Evolutionary conservation across 2,113 vertebrate species (phyloP), one percentile per base, ranked within the genome.

Genomic region (Rana temporaria): DNA sequence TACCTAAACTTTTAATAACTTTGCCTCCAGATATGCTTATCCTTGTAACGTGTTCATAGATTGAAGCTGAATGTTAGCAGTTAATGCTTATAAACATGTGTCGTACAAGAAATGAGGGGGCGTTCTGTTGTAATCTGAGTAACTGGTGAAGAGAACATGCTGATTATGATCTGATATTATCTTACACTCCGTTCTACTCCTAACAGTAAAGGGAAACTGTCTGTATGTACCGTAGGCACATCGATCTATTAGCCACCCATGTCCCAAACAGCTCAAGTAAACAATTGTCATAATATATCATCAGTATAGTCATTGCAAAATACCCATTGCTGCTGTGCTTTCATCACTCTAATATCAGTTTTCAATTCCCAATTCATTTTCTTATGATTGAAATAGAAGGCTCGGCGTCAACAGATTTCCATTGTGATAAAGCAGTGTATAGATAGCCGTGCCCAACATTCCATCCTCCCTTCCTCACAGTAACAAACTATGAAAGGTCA

Each of bases 401-500:
- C 2, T 34, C 53, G 34, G 53, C 30, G 53, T 19, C 19, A n/a
- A 52, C 18, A 71, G 67, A 62, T 53, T 64, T 59, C 42, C 42
- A 55, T 22, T 73, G 42, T 82, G 71, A 75, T 73, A 82, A 64
- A 42, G 59, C 68, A 64, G 66, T 24, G 70, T 38, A 74, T 8
- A 26, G 32, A 59, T 20, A 75, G 32, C 22, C 34, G 38, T 76
- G 12, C 34, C 62, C 63, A 48, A 66, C 71, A 76, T 83, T 76
- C 64, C 81, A 60, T 75, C 63, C 63, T 74, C 80, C 53, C 26
- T 66, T 75, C 63, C 26, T 38, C 17, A 26, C 63, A 59, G 70
- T 56, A 67, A 65, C 60, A 74, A 42, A 32, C 71, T 59, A 59
- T 18, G 52, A 82, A 65, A 73, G 80, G 80, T 75, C 81, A 76